Evolutionary conservation across 2,797 vertebrate species (phyloP), one percentile per base, ranked within the genome.

Genomic region (Serranus cabrilla): DNA sequence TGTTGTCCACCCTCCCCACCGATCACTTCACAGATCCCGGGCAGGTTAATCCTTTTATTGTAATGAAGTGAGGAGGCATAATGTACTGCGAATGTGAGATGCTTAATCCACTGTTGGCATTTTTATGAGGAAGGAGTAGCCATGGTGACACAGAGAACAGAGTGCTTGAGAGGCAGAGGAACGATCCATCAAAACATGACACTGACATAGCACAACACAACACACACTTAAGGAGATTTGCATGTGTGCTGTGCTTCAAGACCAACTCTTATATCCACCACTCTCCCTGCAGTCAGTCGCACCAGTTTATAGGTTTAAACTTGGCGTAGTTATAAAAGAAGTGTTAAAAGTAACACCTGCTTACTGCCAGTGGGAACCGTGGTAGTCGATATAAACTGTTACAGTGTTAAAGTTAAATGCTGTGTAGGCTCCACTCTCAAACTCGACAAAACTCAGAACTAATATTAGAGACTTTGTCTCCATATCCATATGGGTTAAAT

Each of bases 1-100:
- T 71, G 67, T 74, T 49, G 37, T 59, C 80, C 81, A 62, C 60
- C 73, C 70, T 69, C 63, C 67, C 78, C 70, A 75, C 87, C 77
- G 70, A 91, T 90, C 86, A 74, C 87, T 86, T 85, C 75, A 61
- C 72, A 68, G 76, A 83, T 75, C 80, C 59, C 51, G 39, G 72
- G 80, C 86, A 91, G 92, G 94, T 94, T 94, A 94, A 95, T 94
- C 92, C 93, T 94, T 94, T 95, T 93, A 95, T 95, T 94, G 91
- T 95, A 94, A 95, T 94, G 91, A 96, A 95, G 91, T 89, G 90
- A 88, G 73, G 87, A 74, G 73, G 71, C 82, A 86, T 90, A 88
- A 94, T 93, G 89, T 82, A 92, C 85, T 89, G 85, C 85, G 81
- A 90, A 92, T 85, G 78, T 74, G 74, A 86, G 89, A 88, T 21